Conservation (phyloP, 23 tunicate genomes). For the Trididemnum miniatum region DNA sequence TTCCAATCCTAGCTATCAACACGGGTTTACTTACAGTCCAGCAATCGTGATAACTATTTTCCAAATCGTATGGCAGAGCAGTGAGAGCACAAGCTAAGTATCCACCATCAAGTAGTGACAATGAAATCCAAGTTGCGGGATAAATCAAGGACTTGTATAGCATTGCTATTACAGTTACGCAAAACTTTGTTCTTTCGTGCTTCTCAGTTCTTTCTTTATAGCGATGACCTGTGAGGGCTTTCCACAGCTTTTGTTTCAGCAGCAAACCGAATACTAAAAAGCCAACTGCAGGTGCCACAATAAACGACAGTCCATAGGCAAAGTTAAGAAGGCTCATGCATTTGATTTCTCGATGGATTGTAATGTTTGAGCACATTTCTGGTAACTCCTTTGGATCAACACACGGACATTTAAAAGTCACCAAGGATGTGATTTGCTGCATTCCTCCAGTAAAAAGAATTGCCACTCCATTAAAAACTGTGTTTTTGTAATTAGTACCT, state of each 20-base stretch:
- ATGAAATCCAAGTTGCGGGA: conserved; percentile 53
- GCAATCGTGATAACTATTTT: neutral
- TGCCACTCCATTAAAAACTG: neutral
- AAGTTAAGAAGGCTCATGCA: conserved; percentile 20
- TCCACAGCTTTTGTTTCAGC: conserved; percentile 54
- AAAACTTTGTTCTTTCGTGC: neutral
- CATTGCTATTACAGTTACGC: neutral
- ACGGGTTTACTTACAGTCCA: conserved; percentile 3
- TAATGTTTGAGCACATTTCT: neutral
- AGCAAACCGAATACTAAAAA: conserved; percentile 38
- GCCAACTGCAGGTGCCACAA: conserved; percentile 42
- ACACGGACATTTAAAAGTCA: conserved; percentile 39
- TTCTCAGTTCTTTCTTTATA: conserved; percentile 2
- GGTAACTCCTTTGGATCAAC: conserved; percentile 19
- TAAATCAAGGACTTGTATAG: conserved; percentile 22
- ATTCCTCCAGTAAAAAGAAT: conserved; percentile 24
- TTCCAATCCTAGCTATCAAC: too few relatives aligned
- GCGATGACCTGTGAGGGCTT: conserved; percentile 43
- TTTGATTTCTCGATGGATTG: neutral
- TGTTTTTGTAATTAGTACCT: neutral
- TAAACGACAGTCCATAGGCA: conserved; percentile 32
- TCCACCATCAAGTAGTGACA: conserved; percentile 50
- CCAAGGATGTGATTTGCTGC: conserved; percentile 16
- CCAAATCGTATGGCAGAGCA: conserved; percentile 42
- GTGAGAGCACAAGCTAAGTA: conserved; percentile 61